Evolutionary conservation across 2,797 vertebrate species (phyloP).

Genomic region (Buceros bicornis): DNA sequence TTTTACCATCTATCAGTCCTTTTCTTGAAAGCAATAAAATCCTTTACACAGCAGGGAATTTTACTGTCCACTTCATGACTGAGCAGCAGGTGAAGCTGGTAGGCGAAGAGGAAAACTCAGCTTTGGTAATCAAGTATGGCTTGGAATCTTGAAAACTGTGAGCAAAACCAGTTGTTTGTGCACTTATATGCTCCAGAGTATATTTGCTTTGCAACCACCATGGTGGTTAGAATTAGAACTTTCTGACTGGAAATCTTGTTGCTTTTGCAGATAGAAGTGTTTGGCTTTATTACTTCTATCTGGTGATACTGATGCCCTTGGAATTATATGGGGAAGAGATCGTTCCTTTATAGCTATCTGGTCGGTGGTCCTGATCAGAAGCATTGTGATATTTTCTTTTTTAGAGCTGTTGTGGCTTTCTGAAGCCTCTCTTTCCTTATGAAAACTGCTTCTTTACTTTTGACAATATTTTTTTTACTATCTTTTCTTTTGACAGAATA

Average conservation of each 20-base stretch:
- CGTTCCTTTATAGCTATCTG: background rate
- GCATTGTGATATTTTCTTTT: background rate
- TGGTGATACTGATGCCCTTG: background rate
- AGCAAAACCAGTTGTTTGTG: background rate
- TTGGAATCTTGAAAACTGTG: background rate
- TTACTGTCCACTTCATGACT: background rate
- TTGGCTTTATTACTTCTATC: background rate
- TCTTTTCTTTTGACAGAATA: background rate
- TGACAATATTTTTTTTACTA: background rate
- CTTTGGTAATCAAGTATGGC: background rate
- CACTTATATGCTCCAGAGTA: background rate
- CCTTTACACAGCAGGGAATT: background rate
- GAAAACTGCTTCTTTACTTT: background rate
- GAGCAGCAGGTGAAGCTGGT: background rate
- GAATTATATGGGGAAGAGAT: background rate
- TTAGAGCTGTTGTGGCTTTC: background rate
- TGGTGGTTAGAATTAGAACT: background rate
- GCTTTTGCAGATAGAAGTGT: background rate
- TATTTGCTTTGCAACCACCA: background rate
- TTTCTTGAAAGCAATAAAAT: background rate
- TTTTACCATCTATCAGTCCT: background rate
- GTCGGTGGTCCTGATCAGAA: background rate
- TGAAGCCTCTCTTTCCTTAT: background rate
- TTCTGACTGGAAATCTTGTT: background rate
- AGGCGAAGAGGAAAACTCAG: background rate